These are phyloP conservation scores for Psittacula cyanocephala DNA, from an alignment of 2,113 vertebrate species.

Conservation along the genomic window DNA sequence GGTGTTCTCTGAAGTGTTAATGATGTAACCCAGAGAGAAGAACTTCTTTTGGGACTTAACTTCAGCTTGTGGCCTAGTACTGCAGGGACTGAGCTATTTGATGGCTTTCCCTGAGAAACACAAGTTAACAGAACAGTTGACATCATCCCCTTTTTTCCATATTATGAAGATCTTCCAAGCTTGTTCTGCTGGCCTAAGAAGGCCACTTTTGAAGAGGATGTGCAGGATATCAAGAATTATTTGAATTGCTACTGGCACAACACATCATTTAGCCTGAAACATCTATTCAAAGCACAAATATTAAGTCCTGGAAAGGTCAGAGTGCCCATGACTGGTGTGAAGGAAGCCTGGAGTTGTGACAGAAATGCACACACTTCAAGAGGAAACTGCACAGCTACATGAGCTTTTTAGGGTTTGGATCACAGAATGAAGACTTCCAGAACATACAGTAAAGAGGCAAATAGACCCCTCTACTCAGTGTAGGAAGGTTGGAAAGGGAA, in stretches of 20 bases:
- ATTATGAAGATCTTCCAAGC: background rate
- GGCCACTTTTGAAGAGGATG: background rate
- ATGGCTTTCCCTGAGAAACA: background rate
- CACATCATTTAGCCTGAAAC: background rate
- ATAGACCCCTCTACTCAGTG: background rate
- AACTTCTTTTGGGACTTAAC: conserved; percentile 26
- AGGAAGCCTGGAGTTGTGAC: background rate
- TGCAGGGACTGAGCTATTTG: background rate
- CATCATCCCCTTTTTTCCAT: background rate
- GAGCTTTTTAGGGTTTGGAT: background rate
- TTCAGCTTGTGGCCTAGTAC: background rate
- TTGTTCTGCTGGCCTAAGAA: background rate
- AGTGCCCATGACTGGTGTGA: background rate
- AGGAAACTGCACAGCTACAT: background rate
- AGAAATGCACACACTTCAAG: background rate
- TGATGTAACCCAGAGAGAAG: background rate
- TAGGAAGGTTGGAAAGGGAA: background rate
- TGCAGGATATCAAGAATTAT: background rate
- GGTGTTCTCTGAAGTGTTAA: background rate
- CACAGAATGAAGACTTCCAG: background rate
- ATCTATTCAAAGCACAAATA: background rate
- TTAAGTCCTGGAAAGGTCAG: background rate
- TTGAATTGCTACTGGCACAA: background rate
- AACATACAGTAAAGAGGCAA: background rate
- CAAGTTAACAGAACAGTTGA: background rate